Percentiles rank a stretch among this genome's conserved stretches.
These are phyloP conservation scores for Castor canadensis DNA, from an alignment of 2,113 vertebrate species.

Conservation along the genomic window DNA sequence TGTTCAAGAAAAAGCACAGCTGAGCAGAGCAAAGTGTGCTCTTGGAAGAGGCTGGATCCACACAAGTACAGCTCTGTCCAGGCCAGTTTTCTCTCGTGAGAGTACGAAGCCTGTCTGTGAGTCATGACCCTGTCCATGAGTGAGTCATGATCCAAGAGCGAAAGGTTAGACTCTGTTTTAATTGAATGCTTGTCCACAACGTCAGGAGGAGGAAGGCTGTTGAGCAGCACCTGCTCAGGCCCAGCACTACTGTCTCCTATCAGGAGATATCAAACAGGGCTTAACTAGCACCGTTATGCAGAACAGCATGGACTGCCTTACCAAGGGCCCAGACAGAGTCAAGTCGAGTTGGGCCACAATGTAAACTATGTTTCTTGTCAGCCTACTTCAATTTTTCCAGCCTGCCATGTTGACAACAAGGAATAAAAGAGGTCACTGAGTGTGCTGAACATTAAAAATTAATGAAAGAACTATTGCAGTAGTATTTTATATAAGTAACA, in stretches of 20 bases:
- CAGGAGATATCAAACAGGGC: conserved; percentile 67
- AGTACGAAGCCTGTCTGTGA: conserved; percentile 12
- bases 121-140: too few species aligned
- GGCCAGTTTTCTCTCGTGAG: conserved; percentile 56
- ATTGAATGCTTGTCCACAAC: conserved; percentile 19
- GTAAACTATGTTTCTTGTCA: conserved; percentile 70
- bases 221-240: conserved; percentile 35
- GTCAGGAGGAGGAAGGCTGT: conserved; percentile 55
- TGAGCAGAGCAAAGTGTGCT: conserved; percentile 41
- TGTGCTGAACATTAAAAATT: conserved; percentile 89
- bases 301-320: not conserved
- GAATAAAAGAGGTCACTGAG: conserved; percentile 86
- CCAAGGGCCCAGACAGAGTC: conserved; percentile 40
- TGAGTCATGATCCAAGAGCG: not conserved
- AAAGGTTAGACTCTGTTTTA: conserved; percentile 29
- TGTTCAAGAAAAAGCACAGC: conserved; percentile 64
- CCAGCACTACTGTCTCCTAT: conserved; percentile 66
- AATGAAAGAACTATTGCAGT: conserved; percentile 87
- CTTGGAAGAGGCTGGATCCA: conserved; percentile 59
- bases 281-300: conserved; percentile 71
- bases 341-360: conserved; percentile 56
- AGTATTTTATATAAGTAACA: conserved; percentile 89
- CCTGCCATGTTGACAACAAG: conserved; percentile 84
- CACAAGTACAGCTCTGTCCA: conserved; percentile 69
- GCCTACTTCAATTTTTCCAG: conserved; percentile 84